Evolutionary conservation across 2,888 invertebrate genomes (phyloP), one percentile per base, ranked within the genome.

Genomic region (Drosophila neoperkinsi): DNA sequence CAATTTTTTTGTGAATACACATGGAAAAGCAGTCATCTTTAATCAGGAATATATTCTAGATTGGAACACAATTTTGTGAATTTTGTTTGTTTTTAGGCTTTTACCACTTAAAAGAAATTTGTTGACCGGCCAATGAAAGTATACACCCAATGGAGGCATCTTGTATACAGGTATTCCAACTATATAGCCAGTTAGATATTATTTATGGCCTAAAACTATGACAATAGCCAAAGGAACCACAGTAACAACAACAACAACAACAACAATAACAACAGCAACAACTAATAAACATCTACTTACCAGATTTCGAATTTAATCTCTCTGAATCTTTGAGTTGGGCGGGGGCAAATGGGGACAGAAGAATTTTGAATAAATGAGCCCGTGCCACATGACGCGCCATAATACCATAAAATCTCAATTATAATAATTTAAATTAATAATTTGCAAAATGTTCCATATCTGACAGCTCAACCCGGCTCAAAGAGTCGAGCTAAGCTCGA

Each of bases 371-470:
- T 53, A 57, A 51, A 58, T 64, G 49, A 53, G 63, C 28, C 58
- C 18, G 36, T 25, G 71, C 46, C 66, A 62, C 72, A 69, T 75
- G 72, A 68, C 59, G 46, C 57, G 34, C 70, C 71, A 74, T 66
- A 71, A 71, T 78, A 68, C 79, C 70, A 84, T 86, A 69, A 84
- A 86, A 81, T 84, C 82, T 77, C 79, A 76, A 74, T 84, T 86
- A 84, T 76, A 67, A 78, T 78, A 74, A 84, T 84, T 84, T 81
- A 82, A 84, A 86, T 86, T 84, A 82, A 79, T 79, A 84, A 83
- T 68, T 79, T 58, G 57, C 62, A 68, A 70, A 56, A 71, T 76
- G 81, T 57, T 74, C 79, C 57, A 76, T 66, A 79, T 79, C 53
- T 71, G 81, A 84, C 71, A 82, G 84, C 71, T 55, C 28, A 41